Percentiles rank a stretch among this genome's conserved stretches.
These are phyloP conservation scores for Threskiornis aethiopicus DNA, from an alignment of 2,797 vertebrate species.

Conservation along the genomic window DNA sequence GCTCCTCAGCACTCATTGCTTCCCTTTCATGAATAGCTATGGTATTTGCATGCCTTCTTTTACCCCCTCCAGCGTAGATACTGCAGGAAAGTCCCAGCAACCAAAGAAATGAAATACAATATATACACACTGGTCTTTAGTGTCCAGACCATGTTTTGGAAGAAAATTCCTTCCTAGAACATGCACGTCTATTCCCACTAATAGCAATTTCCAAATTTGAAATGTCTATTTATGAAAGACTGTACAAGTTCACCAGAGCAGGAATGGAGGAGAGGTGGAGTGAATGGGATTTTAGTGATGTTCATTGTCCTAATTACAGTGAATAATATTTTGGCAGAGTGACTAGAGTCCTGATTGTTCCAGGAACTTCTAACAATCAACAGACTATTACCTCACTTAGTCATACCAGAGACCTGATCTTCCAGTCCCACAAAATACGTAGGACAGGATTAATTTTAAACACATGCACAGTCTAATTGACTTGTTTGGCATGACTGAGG, in stretches of 20 bases:
- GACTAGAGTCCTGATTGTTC: not conserved
- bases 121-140: not conserved
- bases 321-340: slow-evolving; percentile 43
- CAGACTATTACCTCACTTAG: slow-evolving; percentile 30
- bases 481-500: not conserved
- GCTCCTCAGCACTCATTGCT: not conserved
- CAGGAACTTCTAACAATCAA: slow-evolving; percentile 32
- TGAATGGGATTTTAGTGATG: not conserved
- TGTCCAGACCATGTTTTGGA: not conserved
- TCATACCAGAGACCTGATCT: slow-evolving; percentile 20
- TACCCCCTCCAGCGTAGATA: not conserved
- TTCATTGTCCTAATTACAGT: slow-evolving; percentile 6
- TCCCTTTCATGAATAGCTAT: not conserved
- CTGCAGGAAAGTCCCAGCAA: not conserved
- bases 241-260: not conserved
- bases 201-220: not conserved
- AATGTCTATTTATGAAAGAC: not conserved
- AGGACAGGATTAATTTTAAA: not conserved
- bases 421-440: not conserved
- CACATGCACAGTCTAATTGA: not conserved
- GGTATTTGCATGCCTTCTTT: not conserved
- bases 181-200: not conserved
- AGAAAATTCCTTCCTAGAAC: not conserved
- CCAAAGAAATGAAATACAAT: not conserved
- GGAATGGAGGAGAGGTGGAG: not conserved